Evolutionary conservation across 1,140 invertebrate genomes (phyloP).

Genomic region (Heliconius melpomene): DNA sequence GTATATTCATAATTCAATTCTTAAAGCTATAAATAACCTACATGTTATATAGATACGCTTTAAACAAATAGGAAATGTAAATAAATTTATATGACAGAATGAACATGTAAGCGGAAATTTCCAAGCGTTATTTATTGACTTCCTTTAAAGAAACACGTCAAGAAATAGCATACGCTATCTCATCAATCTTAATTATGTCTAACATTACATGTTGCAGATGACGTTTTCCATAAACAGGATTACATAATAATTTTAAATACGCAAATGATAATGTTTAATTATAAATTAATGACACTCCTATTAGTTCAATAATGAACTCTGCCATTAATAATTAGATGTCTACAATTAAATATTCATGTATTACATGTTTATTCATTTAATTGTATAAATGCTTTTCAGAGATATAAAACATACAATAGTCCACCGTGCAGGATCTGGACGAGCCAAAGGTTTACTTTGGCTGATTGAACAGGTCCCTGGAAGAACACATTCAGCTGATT

Average conservation of each 20-base stretch:
- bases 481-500: conserved; percentile 84
- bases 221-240: background rate
- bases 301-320: background rate
- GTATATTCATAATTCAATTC: conserved; percentile 18
- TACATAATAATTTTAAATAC: background rate
- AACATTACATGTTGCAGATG: background rate
- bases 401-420: conserved; percentile 65
- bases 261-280: background rate
- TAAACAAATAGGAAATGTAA: background rate
- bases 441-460: conserved; percentile 84
- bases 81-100: background rate
- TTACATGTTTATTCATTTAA: no score
- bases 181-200: conserved; percentile 16
- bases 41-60: background rate
- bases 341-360: background rate
- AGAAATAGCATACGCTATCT: conserved; percentile 12
- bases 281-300: background rate
- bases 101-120: conserved; percentile 10
- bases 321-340: background rate
- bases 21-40: no score
- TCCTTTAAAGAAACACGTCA: conserved; percentile 1
- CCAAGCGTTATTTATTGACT: background rate
- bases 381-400: conserved; percentile 39
- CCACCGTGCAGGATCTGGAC: conserved; percentile 57
- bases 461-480: conserved; percentile 93